phyloP scores from a whole-genome alignment of 2,888 invertebrate species.

The Phengaris arion region DNA sequence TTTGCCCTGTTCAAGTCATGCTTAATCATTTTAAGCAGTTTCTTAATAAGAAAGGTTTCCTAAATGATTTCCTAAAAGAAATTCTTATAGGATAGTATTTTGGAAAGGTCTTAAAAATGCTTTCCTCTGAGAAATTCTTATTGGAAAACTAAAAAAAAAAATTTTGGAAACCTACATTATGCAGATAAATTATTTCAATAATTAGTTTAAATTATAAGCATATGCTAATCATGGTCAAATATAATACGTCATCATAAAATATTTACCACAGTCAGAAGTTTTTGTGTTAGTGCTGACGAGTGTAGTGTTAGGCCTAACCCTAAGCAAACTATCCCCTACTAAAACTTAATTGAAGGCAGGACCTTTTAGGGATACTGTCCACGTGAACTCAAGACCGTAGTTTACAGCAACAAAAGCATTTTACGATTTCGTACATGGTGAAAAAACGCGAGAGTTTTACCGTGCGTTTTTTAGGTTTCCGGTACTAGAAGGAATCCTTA shows the following conservation, averaged over 20 bases:
- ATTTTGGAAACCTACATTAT: too few species aligned
- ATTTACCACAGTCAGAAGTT: neutral
- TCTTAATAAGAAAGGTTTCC: too few species aligned
- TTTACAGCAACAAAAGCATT: neutral
- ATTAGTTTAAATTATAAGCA: neutral
- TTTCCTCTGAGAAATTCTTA: too few species aligned
- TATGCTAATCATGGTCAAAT: neutral
- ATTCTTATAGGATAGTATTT: too few species aligned
- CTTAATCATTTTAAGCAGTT: too few species aligned
- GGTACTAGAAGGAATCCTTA: too few species aligned
- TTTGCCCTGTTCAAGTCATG: too few species aligned
- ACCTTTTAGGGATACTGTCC: neutral
- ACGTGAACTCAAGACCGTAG: neutral
- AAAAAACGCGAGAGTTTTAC: neutral
- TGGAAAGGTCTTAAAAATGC: too few species aligned
- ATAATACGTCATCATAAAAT: neutral
- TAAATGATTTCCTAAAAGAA: too few species aligned
- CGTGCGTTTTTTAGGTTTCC: neutral
- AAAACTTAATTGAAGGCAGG: neutral
- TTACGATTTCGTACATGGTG: neutral
- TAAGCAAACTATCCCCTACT: constrained; percentile 18
- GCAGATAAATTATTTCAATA: too few species aligned
- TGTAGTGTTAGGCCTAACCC: too few species aligned
- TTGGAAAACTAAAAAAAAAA: too few species aligned
- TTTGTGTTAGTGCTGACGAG: neutral